Evolutionary conservation across 2,797 vertebrate species (phyloP).

Genomic region (Sebastolobus alascanus): DNA sequence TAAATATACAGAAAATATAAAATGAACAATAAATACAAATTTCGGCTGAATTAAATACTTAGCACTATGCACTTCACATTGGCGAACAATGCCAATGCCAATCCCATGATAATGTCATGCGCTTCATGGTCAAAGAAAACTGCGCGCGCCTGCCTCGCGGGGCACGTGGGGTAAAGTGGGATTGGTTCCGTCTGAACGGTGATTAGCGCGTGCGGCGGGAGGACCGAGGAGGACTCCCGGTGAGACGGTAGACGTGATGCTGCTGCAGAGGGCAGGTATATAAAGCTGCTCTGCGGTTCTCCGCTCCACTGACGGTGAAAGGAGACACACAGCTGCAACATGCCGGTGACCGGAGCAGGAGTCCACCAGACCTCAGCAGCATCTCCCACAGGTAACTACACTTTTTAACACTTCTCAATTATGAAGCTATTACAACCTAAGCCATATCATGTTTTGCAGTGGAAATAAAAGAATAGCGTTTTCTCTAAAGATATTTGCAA

Average conservation of each 20-base stretch:
- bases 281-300: slow-evolving; percentile 36
- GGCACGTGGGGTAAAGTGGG: slow-evolving; percentile 72
- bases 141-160: slow-evolving; percentile 56
- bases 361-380: slow-evolving; percentile 32
- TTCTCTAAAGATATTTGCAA: not conserved
- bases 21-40: not conserved
- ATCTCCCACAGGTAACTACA: slow-evolving; percentile 57
- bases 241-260: slow-evolving; percentile 42
- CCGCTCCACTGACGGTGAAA: not conserved
- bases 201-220: slow-evolving; percentile 71
- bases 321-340: slow-evolving; percentile 36
- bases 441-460: not conserved
- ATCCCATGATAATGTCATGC: slow-evolving; percentile 17
- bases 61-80: not conserved
- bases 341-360: slow-evolving; percentile 64
- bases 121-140: slow-evolving; percentile 82
- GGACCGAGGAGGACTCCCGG: slow-evolving; percentile 70
- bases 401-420: not conserved
- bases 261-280: slow-evolving; percentile 54
- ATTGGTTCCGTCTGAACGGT: slow-evolving; percentile 75
- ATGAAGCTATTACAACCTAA: too few species aligned
- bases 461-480: not conserved
- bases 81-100: too few species aligned
- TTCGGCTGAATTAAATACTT: not conserved
- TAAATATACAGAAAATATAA: not conserved